These are phyloP conservation scores for Coregonus sp. DNA, from an alignment of 2,797 vertebrate genomes.

Conservation along the genomic window DNA sequence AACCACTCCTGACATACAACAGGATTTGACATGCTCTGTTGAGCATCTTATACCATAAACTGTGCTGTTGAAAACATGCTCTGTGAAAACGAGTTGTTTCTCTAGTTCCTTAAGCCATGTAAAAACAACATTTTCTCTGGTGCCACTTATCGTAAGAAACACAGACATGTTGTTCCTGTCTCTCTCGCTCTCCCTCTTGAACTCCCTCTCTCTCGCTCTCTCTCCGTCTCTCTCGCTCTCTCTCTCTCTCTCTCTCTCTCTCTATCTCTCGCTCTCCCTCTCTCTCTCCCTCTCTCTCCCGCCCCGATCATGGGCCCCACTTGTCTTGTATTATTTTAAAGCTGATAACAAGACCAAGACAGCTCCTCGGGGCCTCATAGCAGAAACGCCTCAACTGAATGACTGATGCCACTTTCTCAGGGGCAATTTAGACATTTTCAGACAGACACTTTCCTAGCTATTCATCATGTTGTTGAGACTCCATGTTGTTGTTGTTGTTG, in stretches of 20 bases:
- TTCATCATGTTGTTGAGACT: constrained; percentile 37
- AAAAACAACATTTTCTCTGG: neutral
- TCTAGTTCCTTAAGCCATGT: neutral
- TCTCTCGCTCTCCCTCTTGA: constrained; percentile 20
- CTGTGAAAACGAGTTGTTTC: neutral
- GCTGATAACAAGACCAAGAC: constrained; percentile 40
- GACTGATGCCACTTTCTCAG: constrained; percentile 49
- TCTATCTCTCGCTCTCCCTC: too few species aligned
- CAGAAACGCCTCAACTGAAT: constrained; percentile 39
- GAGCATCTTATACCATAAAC: neutral
- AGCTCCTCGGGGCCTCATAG: constrained; percentile 38
- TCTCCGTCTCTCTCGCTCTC: too few species aligned
- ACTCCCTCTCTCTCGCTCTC: too few species aligned
- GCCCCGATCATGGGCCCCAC: constrained; percentile 2
- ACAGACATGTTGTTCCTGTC: constrained; percentile 30
- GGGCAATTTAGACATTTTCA: constrained; percentile 37
- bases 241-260: too few species aligned
- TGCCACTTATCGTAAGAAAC: neutral
- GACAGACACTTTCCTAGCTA: constrained; percentile 33
- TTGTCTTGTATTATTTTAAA: constrained; percentile 39
- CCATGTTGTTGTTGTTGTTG: constrained; percentile 30
- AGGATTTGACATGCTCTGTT: neutral
- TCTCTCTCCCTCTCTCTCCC: neutral
- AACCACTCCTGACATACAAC: neutral
- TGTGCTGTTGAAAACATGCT: neutral